Conservation (phyloP, 2,888 invertebrate species). For the Drosophila merina region DNA sequence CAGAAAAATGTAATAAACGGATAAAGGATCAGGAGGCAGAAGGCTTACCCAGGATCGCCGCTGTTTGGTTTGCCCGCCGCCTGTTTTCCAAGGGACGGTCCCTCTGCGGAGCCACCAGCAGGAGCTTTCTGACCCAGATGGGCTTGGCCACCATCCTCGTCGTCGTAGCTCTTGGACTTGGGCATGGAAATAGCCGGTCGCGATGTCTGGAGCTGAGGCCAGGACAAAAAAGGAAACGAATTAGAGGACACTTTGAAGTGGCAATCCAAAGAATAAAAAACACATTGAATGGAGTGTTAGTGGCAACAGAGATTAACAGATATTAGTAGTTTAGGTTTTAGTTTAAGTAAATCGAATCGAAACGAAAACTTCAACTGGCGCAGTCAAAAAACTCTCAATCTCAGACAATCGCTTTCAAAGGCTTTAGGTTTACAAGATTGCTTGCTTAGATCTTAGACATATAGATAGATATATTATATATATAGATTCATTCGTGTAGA, state of each 20-base stretch:
- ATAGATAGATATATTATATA: too few species aligned
- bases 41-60: constrained; percentile 57
- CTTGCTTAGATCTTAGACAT: constrained; percentile 1
- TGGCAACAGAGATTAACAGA: constrained; percentile 12
- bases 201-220: constrained; percentile 43
- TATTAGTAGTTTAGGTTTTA: constrained; percentile 3
- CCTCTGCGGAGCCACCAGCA: not conserved
- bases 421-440: not conserved
- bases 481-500: too few species aligned
- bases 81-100: constrained; percentile 12
- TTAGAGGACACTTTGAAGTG: not conserved
- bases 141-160: constrained; percentile 62
- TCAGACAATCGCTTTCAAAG: not conserved
- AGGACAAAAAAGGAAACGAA: not conserved
- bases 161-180: constrained; percentile 84
- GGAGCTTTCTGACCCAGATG: constrained; percentile 9
- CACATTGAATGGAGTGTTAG: not conserved
- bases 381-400: constrained; percentile 57
- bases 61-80: constrained; percentile 14
- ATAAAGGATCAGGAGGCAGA: not conserved
- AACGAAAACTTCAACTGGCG: constrained; percentile 57
- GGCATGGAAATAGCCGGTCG: constrained; percentile 86
- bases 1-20: not conserved
- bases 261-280: not conserved
- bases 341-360: constrained; percentile 16